Conservation (phyloP, 2,888 invertebrate species). For the Parnassius smintheus region DNA sequence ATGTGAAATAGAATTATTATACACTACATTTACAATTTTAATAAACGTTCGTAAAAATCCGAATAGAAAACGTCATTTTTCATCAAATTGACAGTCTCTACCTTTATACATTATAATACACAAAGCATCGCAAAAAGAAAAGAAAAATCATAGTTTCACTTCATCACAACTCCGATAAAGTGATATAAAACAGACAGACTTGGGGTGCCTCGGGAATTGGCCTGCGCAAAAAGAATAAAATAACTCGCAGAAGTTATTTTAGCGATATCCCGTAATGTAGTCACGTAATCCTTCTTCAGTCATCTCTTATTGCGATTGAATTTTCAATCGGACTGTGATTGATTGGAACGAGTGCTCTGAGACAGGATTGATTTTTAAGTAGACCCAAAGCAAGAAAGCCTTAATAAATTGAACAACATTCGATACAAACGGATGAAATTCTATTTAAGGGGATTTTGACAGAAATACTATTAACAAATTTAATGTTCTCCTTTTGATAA, state of each 20-base stretch:
- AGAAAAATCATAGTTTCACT: constrained; percentile 24
- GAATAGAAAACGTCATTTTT: background rate
- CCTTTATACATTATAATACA: constrained; percentile 3
- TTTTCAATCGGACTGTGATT: constrained; percentile 74
- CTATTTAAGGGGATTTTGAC: constrained; percentile 57
- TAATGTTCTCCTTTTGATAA: constrained; percentile 38
- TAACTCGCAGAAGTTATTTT: constrained; percentile 39
- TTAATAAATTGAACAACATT: constrained; percentile 66
- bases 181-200: constrained; percentile 21
- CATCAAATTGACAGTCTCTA: constrained; percentile 9
- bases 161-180: constrained; percentile 25
- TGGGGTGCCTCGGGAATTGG: constrained; percentile 16
- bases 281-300: constrained; percentile 71
- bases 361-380: constrained; percentile 70
- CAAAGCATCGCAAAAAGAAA: no score
- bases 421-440: constrained; percentile 61
- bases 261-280: constrained; percentile 56
- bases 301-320: constrained; percentile 71
- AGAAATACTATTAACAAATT: constrained; percentile 54
- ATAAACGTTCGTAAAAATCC: background rate
- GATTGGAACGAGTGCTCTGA: constrained; percentile 66
- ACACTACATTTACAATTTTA: no score
- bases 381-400: constrained; percentile 63
- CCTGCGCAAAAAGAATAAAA: constrained; percentile 32
- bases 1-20: no score